Evolutionary conservation across 2,113 vertebrate species (phyloP).

Genomic region (Loxodonta africana): DNA sequence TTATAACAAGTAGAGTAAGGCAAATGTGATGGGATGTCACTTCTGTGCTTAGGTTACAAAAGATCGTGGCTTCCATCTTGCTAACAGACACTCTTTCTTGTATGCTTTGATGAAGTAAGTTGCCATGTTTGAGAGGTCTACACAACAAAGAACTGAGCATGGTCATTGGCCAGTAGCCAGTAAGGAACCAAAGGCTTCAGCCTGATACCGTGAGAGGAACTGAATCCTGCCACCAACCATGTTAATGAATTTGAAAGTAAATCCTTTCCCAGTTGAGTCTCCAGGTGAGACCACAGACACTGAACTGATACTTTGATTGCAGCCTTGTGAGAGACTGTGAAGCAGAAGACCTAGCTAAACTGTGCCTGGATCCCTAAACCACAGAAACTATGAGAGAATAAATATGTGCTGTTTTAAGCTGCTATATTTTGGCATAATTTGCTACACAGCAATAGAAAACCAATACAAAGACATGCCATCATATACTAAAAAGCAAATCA

Average conservation of each 20-base stretch:
- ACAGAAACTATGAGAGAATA: neutral
- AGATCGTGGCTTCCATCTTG: slow-evolving; percentile 17
- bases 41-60: slow-evolving; percentile 1
- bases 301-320: neutral
- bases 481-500: neutral
- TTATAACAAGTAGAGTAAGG: neutral
- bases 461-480: neutral
- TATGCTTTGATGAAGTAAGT: neutral
- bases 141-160: neutral
- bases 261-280: neutral
- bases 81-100: neutral
- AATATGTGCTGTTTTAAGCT: neutral
- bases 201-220: neutral
- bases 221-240: neutral
- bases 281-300: neutral
- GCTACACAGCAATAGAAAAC: neutral
- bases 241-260: neutral
- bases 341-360: neutral
- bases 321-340: neutral
- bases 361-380: neutral
- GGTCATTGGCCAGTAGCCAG: neutral
- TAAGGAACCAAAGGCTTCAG: neutral
- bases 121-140: neutral
- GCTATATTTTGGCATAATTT: slow-evolving; percentile 6
- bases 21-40: neutral